Evolutionary conservation across 1,140 invertebrate species (phyloP), one percentile per base, ranked within the genome.

Genomic region (Helicoverpa zea): DNA sequence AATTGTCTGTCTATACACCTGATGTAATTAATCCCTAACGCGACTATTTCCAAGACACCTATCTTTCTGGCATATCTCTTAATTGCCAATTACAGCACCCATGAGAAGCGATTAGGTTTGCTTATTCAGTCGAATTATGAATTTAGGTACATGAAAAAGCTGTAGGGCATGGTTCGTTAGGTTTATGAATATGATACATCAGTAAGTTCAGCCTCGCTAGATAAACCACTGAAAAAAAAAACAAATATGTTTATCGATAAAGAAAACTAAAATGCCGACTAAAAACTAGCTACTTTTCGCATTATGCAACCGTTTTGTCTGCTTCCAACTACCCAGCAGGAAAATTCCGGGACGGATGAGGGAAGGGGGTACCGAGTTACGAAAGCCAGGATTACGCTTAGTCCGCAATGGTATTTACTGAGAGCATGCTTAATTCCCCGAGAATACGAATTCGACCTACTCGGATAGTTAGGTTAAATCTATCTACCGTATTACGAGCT

Each of bases 31-130:
- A 72, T 72, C 49, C 68, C 49, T 54, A 30, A 30, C 16, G 54
- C 66, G 16, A 9, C 47, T 70, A 68, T 68, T 70, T 29, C 16
- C 12, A n/a, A 47, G 12, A 11, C 7, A 16, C 68, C 49, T 72
- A 64, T 64, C 64, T 49, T 16, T 23, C 68, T 51, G 68, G 30
- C 16, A 72, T 68, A 72, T 72, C 68, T 72, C 68, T 52, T 54
- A 72, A 72, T 72, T 72, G 68, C 49, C 68, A 72, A 70, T 70
- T 72, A 72, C 68, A 16, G 29, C 68, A 72, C 47, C 23, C 49
- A 52, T 52, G 49, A 29, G 68, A 52, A 51, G 23, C 23, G 49
- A 72, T 72, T 49, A 72, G 68, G 49, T 72, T 51, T 23, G 30
- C 16, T 72, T 72, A 72, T 54, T 52, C 47, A 72, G 49, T 29